Evolutionary conservation across 1,140 invertebrate genomes (phyloP).

Genomic region (Ganaspis sp.): DNA sequence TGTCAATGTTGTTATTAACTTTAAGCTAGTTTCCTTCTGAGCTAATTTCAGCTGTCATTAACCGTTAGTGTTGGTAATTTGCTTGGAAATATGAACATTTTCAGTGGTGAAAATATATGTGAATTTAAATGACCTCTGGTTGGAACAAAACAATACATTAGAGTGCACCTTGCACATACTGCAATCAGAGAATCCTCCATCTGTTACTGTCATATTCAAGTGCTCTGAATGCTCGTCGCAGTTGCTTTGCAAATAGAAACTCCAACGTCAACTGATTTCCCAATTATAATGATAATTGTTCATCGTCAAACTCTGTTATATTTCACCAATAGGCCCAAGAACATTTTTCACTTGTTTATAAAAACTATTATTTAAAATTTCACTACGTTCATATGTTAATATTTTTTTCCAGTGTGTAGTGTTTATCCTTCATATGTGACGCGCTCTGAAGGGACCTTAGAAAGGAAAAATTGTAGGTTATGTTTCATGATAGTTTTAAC

Average conservation of each 20-base stretch:
- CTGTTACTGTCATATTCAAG: not conserved
- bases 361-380: too few species aligned
- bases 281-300: not conserved
- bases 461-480: too few species aligned
- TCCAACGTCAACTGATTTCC: not conserved
- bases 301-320: not conserved
- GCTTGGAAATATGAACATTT: conserved; percentile 21
- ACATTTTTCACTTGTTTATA: not conserved
- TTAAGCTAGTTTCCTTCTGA: not conserved
- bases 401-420: too few species aligned
- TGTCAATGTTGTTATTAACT: too few species aligned
- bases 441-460: too few species aligned
- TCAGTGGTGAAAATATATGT: not conserved
- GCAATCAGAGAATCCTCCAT: not conserved
- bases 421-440: too few species aligned
- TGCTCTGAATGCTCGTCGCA: not conserved
- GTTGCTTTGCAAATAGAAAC: not conserved
- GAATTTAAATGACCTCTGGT: conserved; percentile 11
- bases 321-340: not conserved
- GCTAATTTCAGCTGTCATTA: not conserved
- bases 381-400: too few species aligned
- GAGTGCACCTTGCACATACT: not conserved
- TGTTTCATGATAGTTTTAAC: too few species aligned
- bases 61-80: not conserved
- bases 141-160: not conserved